A percentile compares a stretch with the other conserved stretches of the same genome.
phyloP scores from a whole-genome alignment of 1,140 invertebrate species.

The Drosophila virilis region DNA sequence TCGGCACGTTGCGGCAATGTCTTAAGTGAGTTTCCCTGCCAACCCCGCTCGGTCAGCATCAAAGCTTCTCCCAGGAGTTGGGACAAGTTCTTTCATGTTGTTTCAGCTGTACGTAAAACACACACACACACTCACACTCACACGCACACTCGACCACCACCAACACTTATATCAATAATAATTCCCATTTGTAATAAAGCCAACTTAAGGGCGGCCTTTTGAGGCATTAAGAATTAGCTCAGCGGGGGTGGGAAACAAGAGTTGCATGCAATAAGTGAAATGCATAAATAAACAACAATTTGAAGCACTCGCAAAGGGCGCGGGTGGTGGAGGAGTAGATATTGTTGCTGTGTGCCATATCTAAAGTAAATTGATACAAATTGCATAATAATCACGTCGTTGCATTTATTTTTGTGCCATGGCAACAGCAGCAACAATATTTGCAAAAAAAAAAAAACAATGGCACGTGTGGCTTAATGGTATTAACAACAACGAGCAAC shows the following conservation, averaged over 20 bases:
- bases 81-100: slow-evolving; percentile 46
- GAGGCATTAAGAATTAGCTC: slow-evolving; percentile 19
- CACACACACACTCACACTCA: neutral
- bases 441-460: slow-evolving; percentile 9
- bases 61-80: slow-evolving; percentile 28
- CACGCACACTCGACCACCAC: neutral
- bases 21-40: slow-evolving; percentile 39
- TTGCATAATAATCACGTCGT: slow-evolving; percentile 79
- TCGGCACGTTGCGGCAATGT: slow-evolving; percentile 74
- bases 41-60: neutral
- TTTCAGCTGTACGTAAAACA: slow-evolving; percentile 31
- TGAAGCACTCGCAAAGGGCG: neutral
- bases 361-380: slow-evolving; percentile 78
- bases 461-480: slow-evolving; percentile 42
- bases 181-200: slow-evolving; percentile 53
- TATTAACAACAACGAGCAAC: slow-evolving; percentile 12
- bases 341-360: slow-evolving; percentile 9
- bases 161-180: slow-evolving; percentile 59
- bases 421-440: slow-evolving; percentile 12
- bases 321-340: neutral
- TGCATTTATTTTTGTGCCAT: slow-evolving; percentile 65
- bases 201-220: slow-evolving; percentile 29
- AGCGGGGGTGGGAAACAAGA: neutral
- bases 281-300: slow-evolving; percentile 70
- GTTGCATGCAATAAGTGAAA: slow-evolving; percentile 52